Evolutionary conservation across 2,797 vertebrate species (phyloP).

Genomic region (Centroberyx gerrardi): DNA sequence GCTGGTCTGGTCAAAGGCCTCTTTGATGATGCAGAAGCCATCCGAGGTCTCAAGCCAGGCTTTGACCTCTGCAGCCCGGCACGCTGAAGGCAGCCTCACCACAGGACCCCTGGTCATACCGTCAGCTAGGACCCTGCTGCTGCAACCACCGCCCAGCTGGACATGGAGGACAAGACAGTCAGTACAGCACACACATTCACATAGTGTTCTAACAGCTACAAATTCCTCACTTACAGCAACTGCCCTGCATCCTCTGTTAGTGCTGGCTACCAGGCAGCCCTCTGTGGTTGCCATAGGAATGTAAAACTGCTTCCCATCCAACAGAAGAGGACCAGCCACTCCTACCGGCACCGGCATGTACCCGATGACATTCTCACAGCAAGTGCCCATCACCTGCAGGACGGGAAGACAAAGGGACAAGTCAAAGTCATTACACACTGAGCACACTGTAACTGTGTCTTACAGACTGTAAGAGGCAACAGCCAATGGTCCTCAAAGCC

Average conservation of each 20-base stretch:
- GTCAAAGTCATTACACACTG: too few species aligned
- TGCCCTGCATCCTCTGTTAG: conserved; percentile 96
- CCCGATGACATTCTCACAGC: conserved; percentile 98
- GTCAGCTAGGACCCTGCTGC: conserved; percentile 92
- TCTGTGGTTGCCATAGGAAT: conserved; percentile 98
- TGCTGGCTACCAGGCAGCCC: conserved; percentile 96
- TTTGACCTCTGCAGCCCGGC: conserved; percentile 95
- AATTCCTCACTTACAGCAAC: conserved; percentile 87
- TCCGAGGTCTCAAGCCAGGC: conserved; percentile 92
- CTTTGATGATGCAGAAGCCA: conserved; percentile 90
- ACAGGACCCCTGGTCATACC: conserved; percentile 96
- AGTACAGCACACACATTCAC: background rate
- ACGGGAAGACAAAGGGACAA: background rate
- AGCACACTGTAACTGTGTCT: too few species aligned
- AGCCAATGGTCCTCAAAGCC: too few species aligned
- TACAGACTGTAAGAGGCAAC: too few species aligned
- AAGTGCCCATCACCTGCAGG: conserved; percentile 89
- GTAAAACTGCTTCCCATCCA: conserved; percentile 93
- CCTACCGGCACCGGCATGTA: conserved; percentile 98
- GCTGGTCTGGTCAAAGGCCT: conserved; percentile 95
- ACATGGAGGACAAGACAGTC: conserved; percentile 29
- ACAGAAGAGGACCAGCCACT: conserved; percentile 92
- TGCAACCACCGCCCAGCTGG: conserved; percentile 93
- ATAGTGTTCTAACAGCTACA: background rate
- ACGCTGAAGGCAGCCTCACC: conserved; percentile 93